phyloP scores from a whole-genome alignment of 92 coral and sea anemone species.

The Bergia sp. region DNA sequence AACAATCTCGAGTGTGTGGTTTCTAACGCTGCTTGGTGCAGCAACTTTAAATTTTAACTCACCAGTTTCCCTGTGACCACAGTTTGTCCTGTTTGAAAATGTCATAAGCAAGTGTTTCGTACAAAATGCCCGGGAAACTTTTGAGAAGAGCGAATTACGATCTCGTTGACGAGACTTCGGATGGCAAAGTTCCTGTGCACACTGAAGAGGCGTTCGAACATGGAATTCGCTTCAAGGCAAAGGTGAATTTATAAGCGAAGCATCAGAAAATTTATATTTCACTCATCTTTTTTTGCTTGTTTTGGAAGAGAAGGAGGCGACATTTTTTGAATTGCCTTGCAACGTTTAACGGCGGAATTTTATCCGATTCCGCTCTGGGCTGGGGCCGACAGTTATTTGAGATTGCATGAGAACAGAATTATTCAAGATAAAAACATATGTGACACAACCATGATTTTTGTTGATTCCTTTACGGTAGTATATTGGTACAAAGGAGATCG shows the following conservation, averaged over 20 bases:
- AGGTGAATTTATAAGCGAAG: constrained; percentile 56
- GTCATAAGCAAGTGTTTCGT: not conserved
- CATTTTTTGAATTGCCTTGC: not conserved
- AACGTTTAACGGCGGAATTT: not conserved
- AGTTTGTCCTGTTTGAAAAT: not conserved
- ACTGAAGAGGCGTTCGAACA: constrained; percentile 94
- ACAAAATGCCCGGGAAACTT: constrained; percentile 84
- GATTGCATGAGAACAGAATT: not conserved
- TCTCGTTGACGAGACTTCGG: constrained; percentile 92
- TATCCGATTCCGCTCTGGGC: not conserved
- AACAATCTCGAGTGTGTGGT: constrained; percentile 33
- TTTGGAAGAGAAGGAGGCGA: not conserved
- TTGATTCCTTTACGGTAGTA: constrained; percentile 62
- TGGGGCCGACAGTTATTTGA: not conserved
- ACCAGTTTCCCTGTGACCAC: not conserved
- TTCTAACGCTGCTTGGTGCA: not conserved
- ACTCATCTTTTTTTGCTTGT: not conserved
- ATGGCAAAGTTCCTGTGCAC: constrained; percentile 88
- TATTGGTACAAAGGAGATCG: constrained; percentile 93
- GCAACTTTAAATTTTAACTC: not conserved
- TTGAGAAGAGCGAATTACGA: constrained; percentile 75
- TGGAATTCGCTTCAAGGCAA: constrained; percentile 93
- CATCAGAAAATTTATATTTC: not conserved
- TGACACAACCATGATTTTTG: constrained; percentile 32
- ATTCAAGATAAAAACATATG: not conserved